A percentile compares a stretch with the other conserved stretches of the same genome.
Evolutionary conservation across 2,113 vertebrate genomes (phyloP).

Genomic region (Spea multiplicata): DNA sequence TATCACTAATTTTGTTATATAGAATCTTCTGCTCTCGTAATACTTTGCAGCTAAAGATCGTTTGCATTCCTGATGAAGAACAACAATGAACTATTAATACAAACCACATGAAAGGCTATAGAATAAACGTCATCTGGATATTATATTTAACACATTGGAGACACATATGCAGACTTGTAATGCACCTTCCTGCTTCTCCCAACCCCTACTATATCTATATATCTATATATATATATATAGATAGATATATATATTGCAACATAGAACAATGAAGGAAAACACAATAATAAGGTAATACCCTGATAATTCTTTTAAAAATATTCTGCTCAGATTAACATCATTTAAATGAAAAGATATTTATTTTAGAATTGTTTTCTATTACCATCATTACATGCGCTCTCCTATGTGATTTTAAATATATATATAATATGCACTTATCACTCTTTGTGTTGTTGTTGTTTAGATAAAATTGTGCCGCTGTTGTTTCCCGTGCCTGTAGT

Average conservation of each 20-base stretch:
- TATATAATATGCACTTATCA: not conserved
- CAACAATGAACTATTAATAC: not conserved
- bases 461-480: not conserved
- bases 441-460: not conserved
- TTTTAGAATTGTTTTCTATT: no score
- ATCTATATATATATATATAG: no score
- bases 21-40: not conserved
- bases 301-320: no score
- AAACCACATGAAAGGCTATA: not conserved
- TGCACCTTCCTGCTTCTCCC: not conserved
- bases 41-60: not conserved
- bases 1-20: not conserved
- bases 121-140: not conserved
- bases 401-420: no score
- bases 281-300: no score
- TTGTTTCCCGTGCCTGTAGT: conserved; percentile 2
- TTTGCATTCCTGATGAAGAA: not conserved
- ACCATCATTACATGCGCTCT: no score
- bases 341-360: no score
- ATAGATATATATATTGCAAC: no score
- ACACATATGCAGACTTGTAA: not conserved
- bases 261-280: no score
- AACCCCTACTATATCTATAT: not conserved
- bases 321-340: no score
- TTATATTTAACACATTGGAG: no score